Percentiles rank a stretch among this genome's conserved stretches.
phyloP scores from a whole-genome alignment of 2,888 invertebrate species.

The Anaspis maculata region DNA sequence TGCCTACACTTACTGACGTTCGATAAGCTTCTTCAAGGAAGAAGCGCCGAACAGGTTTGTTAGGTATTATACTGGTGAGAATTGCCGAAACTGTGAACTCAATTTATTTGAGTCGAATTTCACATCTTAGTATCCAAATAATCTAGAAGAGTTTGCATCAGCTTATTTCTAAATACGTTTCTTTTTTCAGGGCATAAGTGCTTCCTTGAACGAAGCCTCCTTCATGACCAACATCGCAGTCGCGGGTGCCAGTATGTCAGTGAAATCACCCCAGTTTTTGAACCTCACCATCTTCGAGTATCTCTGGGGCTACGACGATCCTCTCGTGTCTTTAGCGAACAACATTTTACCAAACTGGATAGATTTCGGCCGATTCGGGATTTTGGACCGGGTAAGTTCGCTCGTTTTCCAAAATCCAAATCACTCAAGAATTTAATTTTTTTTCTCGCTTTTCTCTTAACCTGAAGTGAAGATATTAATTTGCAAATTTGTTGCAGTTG shows the following conservation, averaged over 20 bases:
- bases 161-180: slow-evolving; percentile 2
- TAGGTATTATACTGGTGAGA: too few species aligned
- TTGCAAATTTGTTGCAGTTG: slow-evolving; percentile 42
- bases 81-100: too few species aligned
- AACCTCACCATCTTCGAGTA: slow-evolving; percentile 59
- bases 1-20: too few species aligned
- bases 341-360: slow-evolving; percentile 67
- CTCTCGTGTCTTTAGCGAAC: slow-evolving; percentile 60
- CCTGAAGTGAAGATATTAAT: too few species aligned
- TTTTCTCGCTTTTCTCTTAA: too few species aligned
- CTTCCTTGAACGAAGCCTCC: slow-evolving; percentile 46
- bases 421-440: slow-evolving; percentile 1
- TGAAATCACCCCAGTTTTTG: slow-evolving; percentile 56
- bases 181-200: slow-evolving; percentile 48
- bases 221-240: slow-evolving; percentile 53
- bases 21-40: too few species aligned
- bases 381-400: slow-evolving; percentile 66
- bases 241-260: slow-evolving; percentile 47
- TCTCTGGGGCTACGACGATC: slow-evolving; percentile 77
- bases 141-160: too few species aligned
- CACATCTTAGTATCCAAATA: too few species aligned
- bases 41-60: too few species aligned
- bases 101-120: too few species aligned
- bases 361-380: slow-evolving; percentile 70
- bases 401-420: too few species aligned